Evolutionary conservation across 2,797 vertebrate genomes (phyloP).

Genomic region (Furcifer pardalis): DNA sequence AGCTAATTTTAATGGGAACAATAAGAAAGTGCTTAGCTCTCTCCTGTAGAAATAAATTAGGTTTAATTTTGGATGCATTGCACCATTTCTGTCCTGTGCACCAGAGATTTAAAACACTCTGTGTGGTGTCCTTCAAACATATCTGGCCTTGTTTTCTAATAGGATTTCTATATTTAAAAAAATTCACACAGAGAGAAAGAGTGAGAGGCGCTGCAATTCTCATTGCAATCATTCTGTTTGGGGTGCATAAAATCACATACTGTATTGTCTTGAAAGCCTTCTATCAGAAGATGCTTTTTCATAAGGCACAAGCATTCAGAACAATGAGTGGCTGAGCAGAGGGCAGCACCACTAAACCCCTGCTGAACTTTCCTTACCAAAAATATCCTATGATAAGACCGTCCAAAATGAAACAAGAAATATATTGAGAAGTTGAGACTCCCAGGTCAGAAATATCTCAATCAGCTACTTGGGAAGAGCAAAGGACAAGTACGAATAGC

Average conservation of each 20-base stretch:
- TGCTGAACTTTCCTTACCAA: too few relatives aligned
- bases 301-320: background rate
- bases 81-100: background rate
- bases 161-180: background rate
- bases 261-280: background rate
- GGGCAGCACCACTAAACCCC: too few relatives aligned
- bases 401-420: too few relatives aligned
- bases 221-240: background rate
- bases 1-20: background rate
- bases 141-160: background rate
- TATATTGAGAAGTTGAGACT: too few relatives aligned
- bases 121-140: background rate
- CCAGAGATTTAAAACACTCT: background rate
- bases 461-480: too few relatives aligned
- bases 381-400: too few relatives aligned
- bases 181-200: background rate
- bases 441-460: too few relatives aligned
- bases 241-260: background rate
- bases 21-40: background rate
- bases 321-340: too few relatives aligned
- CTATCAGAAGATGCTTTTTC: background rate
- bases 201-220: background rate
- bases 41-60: background rate
- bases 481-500: too few relatives aligned
- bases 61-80: background rate